Percentiles rank a stretch among this genome's conserved stretches.
These are phyloP conservation scores for Dorcus hopei DNA, from an alignment of 2,888 invertebrate genomes.

Conservation along the genomic window DNA sequence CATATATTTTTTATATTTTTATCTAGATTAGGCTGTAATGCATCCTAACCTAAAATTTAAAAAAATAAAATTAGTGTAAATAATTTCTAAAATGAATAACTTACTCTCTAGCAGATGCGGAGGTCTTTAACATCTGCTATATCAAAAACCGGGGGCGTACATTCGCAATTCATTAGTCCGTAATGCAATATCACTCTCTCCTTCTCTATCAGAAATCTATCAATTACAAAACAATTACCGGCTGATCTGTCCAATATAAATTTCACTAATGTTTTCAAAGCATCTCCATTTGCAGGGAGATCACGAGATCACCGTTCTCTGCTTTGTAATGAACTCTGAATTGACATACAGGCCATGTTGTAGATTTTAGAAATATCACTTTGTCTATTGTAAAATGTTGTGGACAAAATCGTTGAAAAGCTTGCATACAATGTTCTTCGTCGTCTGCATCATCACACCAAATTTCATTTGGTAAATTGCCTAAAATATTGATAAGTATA, in stretches of 20 bases:
- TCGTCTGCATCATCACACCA: background rate
- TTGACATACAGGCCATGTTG: background rate
- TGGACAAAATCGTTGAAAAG: background rate
- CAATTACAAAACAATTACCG: background rate
- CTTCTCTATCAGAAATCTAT: background rate
- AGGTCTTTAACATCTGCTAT: background rate
- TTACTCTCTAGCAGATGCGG: constrained; percentile 2
- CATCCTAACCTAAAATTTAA: no score
- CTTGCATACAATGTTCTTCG: background rate
- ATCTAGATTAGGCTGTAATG: no score
- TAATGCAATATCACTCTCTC: background rate
- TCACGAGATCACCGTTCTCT: background rate
- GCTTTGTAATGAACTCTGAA: background rate
- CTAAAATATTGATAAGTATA: constrained; percentile 1
- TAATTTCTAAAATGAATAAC: no score
- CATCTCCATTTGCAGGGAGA: background rate
- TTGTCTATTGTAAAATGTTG: background rate
- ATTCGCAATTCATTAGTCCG: background rate
- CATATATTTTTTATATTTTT: no score
- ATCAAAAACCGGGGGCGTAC: background rate
- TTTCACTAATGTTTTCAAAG: constrained; percentile 1
- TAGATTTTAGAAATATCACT: background rate
- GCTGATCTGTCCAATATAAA: background rate
- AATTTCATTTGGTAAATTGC: background rate
- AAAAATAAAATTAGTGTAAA: no score